These are phyloP conservation scores for Collichthys lucidus DNA, from an alignment of 2,113 vertebrate genomes.

Conservation along the genomic window DNA sequence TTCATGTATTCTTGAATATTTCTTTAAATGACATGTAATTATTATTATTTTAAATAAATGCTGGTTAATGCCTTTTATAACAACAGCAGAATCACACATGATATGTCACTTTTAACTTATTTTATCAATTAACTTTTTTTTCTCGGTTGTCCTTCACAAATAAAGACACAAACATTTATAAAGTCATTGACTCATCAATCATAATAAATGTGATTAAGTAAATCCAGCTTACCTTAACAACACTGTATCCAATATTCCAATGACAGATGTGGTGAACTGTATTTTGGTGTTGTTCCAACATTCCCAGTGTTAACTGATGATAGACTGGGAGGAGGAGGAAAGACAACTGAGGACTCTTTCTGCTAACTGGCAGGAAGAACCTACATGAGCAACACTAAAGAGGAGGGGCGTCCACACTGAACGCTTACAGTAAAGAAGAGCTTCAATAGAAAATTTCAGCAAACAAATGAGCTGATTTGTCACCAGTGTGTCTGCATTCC, in stretches of 20 bases:
- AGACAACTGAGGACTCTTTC: not conserved
- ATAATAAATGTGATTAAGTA: not conserved
- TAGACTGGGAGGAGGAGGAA: conserved; percentile 24
- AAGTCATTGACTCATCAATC: not conserved
- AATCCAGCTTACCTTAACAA: conserved; percentile 43
- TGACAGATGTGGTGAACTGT: conserved; percentile 11
- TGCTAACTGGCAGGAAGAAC: not conserved
- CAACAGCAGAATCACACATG: not conserved
- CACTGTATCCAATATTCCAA: not conserved
- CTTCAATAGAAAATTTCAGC: no score
- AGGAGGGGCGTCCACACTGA: conserved; percentile 18
- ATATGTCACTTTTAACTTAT: not conserved
- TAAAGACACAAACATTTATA: not conserved
- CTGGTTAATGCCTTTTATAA: not conserved
- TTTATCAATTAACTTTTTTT: not conserved
- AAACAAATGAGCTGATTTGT: no score
- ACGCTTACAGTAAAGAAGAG: not conserved
- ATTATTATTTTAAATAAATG: not conserved
- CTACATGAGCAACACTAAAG: conserved; percentile 7
- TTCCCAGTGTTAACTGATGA: conserved; percentile 28
- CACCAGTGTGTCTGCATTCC: no score
- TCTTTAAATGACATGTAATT: not conserved
- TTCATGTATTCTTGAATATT: no score
- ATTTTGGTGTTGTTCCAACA: not conserved
- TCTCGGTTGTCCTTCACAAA: not conserved